Percentiles rank a stretch among this genome's conserved stretches.
Evolutionary conservation across 1,140 invertebrate genomes (phyloP).

Genomic region (Magallana angulata): DNA sequence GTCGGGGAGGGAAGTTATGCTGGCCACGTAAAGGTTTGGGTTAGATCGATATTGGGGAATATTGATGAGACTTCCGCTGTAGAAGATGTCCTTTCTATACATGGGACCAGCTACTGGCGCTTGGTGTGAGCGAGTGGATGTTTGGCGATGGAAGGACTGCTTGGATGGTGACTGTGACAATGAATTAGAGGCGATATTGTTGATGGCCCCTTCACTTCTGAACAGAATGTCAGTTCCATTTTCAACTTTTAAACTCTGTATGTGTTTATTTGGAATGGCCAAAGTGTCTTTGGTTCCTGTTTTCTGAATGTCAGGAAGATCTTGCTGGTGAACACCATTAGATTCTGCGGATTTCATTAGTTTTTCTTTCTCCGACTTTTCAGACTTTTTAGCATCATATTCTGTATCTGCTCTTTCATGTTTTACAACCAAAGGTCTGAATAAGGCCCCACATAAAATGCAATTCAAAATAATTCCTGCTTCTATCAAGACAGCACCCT

Average conservation of each 20-base stretch:
- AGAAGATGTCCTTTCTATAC: slow-evolving; percentile 95
- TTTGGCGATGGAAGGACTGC: slow-evolving; percentile 44
- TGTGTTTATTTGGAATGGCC: slow-evolving; percentile 16
- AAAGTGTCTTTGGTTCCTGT: not conserved
- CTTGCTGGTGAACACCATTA: not conserved
- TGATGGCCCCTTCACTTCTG: slow-evolving; percentile 64
- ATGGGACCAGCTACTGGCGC: slow-evolving; percentile 83
- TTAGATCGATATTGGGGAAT: slow-evolving; percentile 81
- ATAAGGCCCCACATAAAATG: slow-evolving; percentile 88
- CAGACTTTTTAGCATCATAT: slow-evolving; percentile 34
- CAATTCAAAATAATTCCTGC: slow-evolving; percentile 89
- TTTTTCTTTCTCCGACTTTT: slow-evolving; percentile 17
- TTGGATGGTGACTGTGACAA: not conserved
- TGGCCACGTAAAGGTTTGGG: slow-evolving; percentile 65
- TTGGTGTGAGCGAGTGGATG: slow-evolving; percentile 28
- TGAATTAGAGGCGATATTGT: slow-evolving; percentile 41
- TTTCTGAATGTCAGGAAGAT: slow-evolving; percentile 31
- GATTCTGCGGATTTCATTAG: slow-evolving; percentile 34
- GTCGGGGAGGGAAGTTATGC: slow-evolving; percentile 65
- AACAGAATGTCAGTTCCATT: slow-evolving; percentile 47
- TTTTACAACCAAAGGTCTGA: slow-evolving; percentile 84
- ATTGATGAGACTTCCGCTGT: slow-evolving; percentile 89
- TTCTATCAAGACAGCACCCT: slow-evolving; percentile 87
- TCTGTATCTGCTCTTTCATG: slow-evolving; percentile 78
- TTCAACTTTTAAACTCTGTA: not conserved